Evolutionary conservation across 2,888 invertebrate species (phyloP), one percentile per base, ranked within the genome.

Genomic region (Anorthoa munda): DNA sequence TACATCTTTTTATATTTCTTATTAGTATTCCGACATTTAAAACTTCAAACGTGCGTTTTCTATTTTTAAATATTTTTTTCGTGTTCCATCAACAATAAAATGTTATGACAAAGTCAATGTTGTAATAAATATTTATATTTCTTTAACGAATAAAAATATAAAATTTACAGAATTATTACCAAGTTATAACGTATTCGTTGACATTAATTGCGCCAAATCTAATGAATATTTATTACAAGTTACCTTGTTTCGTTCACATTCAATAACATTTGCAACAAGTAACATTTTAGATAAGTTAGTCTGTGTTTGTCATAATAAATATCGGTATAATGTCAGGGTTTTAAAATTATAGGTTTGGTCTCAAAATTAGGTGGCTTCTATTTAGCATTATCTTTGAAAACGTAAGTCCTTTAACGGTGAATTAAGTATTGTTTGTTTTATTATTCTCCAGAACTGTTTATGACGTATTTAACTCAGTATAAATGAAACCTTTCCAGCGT

Each of bases 201-300:
- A 84, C 75, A 77, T 77, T 82, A 77, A 75, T 72, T 63, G 56
- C 51, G 61, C 48, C 48, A 72, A 71, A 67, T 72, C 59, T 68
- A 74, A 66, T 82, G 68, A 84, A 76, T 82, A 84, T 66, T 74
- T 69, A 79, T 78, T 55, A 70, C 31, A 50, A 50, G 60, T 76
- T 76, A 65, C 73, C 79, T 82, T 76, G 78, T 77, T 58, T 66
- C 45, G 45, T 73, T 65, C 60, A 68, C 72, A 69, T 78, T 72
- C 69, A 81, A 70, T 61, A 67, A 70, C 18, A 60, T 73, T 60
- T 21, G 23, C 12, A 18, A n/a, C 81, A 66, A 72, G 65, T 82
- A 81, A 76, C 83, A 82, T 82, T 78, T 79, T 48, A 64, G 17
- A 66, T 48, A 23, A 51, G 46, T 66, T 21, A 23, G 31, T 77